Evolutionary conservation across 35 echinoderm and acorn worm genomes (phyloP).

Genomic region (Patiria miniata): DNA sequence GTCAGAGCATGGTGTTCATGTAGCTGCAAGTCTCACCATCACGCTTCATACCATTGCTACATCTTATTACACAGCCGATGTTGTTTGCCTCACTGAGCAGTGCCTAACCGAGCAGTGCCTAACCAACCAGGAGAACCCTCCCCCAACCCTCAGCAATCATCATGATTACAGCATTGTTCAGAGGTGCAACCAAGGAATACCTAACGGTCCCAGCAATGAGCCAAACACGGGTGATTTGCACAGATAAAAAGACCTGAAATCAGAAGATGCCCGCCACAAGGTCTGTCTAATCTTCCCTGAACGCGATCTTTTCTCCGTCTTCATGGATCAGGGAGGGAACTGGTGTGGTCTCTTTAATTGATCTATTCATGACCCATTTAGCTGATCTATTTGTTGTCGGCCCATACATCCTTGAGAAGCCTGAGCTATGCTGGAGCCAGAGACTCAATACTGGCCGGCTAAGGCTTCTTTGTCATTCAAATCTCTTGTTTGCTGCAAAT

Average conservation of each 20-base stretch:
- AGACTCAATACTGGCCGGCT: not conserved
- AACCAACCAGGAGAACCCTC: too few species aligned
- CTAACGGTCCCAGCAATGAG: too few species aligned
- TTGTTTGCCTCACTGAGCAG: too few species aligned
- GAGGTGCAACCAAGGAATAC: too few species aligned
- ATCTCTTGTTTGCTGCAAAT: not conserved
- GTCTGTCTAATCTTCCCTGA: not conserved
- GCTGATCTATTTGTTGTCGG: not conserved
- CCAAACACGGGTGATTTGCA: not conserved
- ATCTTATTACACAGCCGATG: too few species aligned
- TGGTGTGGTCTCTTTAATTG: slow-evolving; percentile 23
- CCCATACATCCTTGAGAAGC: not conserved
- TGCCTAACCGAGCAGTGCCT: too few species aligned
- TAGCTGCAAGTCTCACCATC: too few species aligned
- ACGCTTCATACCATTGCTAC: too few species aligned
- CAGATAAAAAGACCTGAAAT: not conserved
- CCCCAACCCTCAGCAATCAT: too few species aligned
- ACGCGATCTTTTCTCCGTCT: not conserved
- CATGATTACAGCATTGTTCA: too few species aligned
- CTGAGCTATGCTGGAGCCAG: not conserved
- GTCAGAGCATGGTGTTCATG: too few species aligned
- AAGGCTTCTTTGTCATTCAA: slow-evolving; percentile 7
- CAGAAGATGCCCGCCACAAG: not conserved
- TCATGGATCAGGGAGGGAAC: not conserved
- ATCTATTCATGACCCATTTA: slow-evolving; percentile 9